These are phyloP conservation scores for Nowickia ferox DNA, from an alignment of 2,888 invertebrate genomes.

Conservation along the genomic window DNA sequence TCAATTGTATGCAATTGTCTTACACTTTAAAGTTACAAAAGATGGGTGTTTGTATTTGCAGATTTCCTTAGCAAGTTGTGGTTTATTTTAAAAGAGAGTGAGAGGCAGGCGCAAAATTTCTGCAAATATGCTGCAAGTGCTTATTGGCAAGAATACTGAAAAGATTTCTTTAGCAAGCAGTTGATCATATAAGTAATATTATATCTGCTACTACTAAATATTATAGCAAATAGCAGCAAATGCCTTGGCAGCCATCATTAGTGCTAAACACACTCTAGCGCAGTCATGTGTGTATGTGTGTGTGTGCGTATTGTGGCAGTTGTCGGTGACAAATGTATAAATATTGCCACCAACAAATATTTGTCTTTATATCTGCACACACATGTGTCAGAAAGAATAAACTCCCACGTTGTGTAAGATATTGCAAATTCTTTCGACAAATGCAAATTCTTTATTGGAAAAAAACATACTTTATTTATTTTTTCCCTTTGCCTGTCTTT, in stretches of 20 bases:
- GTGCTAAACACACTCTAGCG: slow-evolving; percentile 25
- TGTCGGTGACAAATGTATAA: slow-evolving; percentile 65
- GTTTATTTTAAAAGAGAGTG: not conserved
- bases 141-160: slow-evolving; percentile 38
- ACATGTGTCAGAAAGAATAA: slow-evolving; percentile 39
- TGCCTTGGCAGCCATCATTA: slow-evolving; percentile 62
- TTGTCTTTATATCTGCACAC: not conserved
- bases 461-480: slow-evolving; percentile 7
- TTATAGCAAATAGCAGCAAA: slow-evolving; percentile 63
- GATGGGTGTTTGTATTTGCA: slow-evolving; percentile 29
- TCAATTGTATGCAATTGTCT: slow-evolving; percentile 44
- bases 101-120: not conserved
- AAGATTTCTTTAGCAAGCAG: slow-evolving; percentile 43
- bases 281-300: not conserved
- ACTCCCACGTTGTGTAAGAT: slow-evolving; percentile 69
- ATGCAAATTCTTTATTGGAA: slow-evolving; percentile 11
- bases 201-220: slow-evolving; percentile 53
- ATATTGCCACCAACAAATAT: slow-evolving; percentile 65
- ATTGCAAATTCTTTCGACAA: slow-evolving; percentile 62
- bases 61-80: slow-evolving; percentile 10
- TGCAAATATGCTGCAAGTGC: slow-evolving; percentile 62
- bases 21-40: slow-evolving; percentile 60
- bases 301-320: slow-evolving; percentile 33
- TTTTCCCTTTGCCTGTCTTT: slow-evolving; percentile 1
- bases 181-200: slow-evolving; percentile 30